Percentiles rank a stretch among this genome's conserved stretches.
These are phyloP conservation scores for Thalassoma bifasciatum DNA, from an alignment of 2,113 vertebrate species.

Conservation along the genomic window DNA sequence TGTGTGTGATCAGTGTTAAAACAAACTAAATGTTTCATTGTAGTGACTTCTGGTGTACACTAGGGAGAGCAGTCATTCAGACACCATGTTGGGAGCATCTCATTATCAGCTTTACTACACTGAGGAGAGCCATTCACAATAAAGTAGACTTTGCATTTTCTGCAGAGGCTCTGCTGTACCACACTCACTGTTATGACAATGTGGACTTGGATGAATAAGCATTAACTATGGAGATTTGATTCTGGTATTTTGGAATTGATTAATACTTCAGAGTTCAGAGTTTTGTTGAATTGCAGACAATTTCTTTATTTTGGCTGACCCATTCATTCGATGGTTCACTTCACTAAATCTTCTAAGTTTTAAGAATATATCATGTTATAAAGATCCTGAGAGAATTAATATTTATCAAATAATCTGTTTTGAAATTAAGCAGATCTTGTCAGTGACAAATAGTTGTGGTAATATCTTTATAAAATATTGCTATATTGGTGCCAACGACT, in stretches of 20 bases:
- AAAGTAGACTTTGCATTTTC: not conserved
- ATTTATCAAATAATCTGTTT: no score
- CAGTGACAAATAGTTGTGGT: no score
- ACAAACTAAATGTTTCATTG: slow-evolving; percentile 22
- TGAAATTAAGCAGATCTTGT: no score
- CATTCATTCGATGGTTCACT: no score
- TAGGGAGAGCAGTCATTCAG: slow-evolving; percentile 66
- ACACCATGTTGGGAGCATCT: not conserved
- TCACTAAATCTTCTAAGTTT: no score
- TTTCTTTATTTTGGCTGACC: no score
- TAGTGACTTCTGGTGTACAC: slow-evolving; percentile 63
- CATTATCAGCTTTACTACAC: not conserved
- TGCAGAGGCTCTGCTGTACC: not conserved
- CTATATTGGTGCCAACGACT: no score
- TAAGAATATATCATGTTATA: no score
- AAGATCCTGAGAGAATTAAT: no score
- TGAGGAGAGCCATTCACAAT: not conserved
- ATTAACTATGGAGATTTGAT: not conserved
- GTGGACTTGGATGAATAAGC: not conserved
- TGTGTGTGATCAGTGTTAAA: not conserved
- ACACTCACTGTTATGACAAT: not conserved
- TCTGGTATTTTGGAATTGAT: not conserved
- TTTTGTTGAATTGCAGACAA: no score
- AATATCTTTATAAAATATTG: no score
- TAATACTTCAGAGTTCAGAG: not conserved